Evolutionary conservation across 2,888 invertebrate species (phyloP).

Genomic region (Diaprepes abbreviatus): DNA sequence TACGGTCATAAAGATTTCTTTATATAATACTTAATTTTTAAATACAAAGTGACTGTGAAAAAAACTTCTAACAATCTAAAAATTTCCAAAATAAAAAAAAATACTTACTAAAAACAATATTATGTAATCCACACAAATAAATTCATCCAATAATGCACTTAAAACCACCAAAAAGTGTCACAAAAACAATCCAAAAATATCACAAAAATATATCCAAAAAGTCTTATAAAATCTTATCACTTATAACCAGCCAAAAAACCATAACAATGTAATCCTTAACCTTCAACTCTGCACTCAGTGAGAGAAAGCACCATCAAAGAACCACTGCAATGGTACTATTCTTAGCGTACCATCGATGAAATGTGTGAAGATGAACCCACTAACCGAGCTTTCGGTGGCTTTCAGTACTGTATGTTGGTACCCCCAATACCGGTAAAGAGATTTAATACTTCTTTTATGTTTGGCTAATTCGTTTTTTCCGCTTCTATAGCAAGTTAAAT

Average conservation of each 20-base stretch:
- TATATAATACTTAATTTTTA: no score
- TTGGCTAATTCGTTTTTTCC: not conserved
- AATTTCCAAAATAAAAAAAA: no score
- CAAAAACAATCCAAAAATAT: not conserved
- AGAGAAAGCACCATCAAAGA: slow-evolving; percentile 29
- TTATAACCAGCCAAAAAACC: slow-evolving; percentile 7
- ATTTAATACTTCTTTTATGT: no score
- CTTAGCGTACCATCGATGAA: not conserved
- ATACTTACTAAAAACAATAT: slow-evolving; percentile 4
- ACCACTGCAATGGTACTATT: slow-evolving; percentile 17
- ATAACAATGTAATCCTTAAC: slow-evolving; percentile 13
- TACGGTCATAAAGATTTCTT: no score
- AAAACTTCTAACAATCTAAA: no score
- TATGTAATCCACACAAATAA: not conserved
- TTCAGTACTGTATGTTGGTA: not conserved
- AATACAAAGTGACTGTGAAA: no score
- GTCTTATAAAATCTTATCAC: not conserved
- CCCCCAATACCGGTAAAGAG: not conserved
- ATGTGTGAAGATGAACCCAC: not conserved
- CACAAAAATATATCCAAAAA: not conserved
- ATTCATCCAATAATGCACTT: slow-evolving; percentile 4
- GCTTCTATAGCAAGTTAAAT: not conserved
- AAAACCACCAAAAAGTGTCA: not conserved
- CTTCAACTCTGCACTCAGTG: slow-evolving; percentile 29
- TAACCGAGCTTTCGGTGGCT: slow-evolving; percentile 5